Conservation (phyloP, 2,113 vertebrate genomes). For the Lepus timidus region DNA sequence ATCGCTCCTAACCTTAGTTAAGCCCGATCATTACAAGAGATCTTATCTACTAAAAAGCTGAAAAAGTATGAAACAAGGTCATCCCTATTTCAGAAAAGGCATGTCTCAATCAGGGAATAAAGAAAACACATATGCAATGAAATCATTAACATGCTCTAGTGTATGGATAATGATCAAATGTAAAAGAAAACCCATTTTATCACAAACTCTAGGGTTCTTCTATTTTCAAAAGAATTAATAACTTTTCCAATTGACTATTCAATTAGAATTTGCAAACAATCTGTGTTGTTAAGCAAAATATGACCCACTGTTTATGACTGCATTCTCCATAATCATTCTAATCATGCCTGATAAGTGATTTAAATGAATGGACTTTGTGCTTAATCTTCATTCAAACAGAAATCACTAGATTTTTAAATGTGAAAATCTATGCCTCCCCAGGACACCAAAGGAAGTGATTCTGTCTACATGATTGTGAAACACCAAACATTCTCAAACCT, state of each 20-base stretch:
- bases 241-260: slow-evolving; percentile 37
- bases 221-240: slow-evolving; percentile 52
- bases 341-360: slow-evolving; percentile 66
- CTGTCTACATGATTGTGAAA: neutral
- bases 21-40: neutral
- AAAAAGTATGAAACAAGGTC: neutral
- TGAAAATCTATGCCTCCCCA: neutral
- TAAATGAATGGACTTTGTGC: slow-evolving; percentile 78
- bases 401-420: slow-evolving; percentile 59
- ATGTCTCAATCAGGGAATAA: neutral
- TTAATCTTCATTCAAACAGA: slow-evolving; percentile 68
- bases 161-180: neutral
- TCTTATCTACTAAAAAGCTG: neutral
- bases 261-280: slow-evolving; percentile 38
- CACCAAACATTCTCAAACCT: neutral
- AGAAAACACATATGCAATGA: neutral
- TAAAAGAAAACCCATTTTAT: slow-evolving; percentile 19
- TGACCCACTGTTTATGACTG: slow-evolving; percentile 61
- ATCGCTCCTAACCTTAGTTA: slow-evolving; percentile 27
- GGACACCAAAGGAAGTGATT: neutral
- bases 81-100: slow-evolving; percentile 12
- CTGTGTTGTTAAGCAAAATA: neutral
- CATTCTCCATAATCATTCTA: slow-evolving; percentile 61
- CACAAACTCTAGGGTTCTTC: slow-evolving; percentile 35
- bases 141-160: neutral